Percentiles rank a stretch among this genome's conserved stretches.
phyloP scores from a whole-genome alignment of 2,113 vertebrate genomes.

The Felis catus region DNA sequence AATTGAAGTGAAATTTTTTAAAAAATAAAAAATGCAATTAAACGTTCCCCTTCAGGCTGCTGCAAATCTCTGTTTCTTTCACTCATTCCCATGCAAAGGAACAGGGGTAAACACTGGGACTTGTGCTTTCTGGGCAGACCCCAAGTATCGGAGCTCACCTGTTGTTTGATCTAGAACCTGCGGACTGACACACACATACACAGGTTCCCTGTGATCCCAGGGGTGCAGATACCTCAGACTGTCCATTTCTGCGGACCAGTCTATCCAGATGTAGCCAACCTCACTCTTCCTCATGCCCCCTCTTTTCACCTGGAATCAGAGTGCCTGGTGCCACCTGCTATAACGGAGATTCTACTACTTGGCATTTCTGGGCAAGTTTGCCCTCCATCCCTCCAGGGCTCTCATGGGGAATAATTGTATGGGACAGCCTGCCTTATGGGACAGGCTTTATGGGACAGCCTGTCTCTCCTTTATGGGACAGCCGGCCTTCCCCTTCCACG shows the following conservation, averaged over 20 bases:
- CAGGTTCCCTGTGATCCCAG: not conserved
- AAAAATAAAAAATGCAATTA: slow-evolving; percentile 57
- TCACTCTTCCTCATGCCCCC: not conserved
- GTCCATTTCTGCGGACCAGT: not conserved
- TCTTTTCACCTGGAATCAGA: not conserved
- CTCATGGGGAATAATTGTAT: not conserved
- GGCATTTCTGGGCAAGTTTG: not conserved
- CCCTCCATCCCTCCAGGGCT: accelerated
- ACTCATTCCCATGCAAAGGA: not conserved
- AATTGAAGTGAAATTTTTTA: slow-evolving; percentile 7
- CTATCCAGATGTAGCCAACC: not conserved
- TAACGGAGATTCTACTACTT: not conserved
- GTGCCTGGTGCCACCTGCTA: not conserved
- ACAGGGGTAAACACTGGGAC: not conserved
- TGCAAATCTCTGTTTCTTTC: not conserved
- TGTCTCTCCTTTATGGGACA: not conserved
- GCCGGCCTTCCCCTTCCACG: not conserved
- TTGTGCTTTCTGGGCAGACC: not conserved
- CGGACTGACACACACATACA: not conserved
- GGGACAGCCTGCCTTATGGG: not conserved
- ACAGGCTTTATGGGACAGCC: not conserved
- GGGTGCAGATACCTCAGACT: no score
- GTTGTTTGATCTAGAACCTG: not conserved
- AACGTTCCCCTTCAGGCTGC: not conserved
- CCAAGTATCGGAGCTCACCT: accelerated